Conservation (phyloP, 2,888 invertebrate genomes). For the Eupithecia tripunctaria region DNA sequence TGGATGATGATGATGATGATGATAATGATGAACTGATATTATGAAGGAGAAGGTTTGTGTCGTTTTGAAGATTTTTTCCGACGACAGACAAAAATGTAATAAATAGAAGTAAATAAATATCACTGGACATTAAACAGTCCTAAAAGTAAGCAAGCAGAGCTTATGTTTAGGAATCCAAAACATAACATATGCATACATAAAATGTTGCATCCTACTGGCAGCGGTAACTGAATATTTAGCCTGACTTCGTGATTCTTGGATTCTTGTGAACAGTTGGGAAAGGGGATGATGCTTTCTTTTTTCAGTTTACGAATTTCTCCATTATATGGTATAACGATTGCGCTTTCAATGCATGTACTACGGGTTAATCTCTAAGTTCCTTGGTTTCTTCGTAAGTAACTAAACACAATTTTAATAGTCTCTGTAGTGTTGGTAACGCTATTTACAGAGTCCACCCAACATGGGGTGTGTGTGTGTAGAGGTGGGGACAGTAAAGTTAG, state of each 20-base stretch:
- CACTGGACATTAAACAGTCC: background rate
- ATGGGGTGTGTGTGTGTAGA: too few species aligned
- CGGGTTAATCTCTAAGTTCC: background rate
- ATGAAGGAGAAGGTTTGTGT: too few species aligned
- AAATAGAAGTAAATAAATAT: background rate
- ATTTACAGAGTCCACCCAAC: background rate
- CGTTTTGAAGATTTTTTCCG: too few species aligned
- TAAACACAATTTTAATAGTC: background rate
- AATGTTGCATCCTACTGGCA: background rate
- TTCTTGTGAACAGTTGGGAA: background rate
- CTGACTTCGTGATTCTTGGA: background rate
- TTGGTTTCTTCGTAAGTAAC: background rate
- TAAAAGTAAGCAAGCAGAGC: background rate
- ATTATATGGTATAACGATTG: background rate
- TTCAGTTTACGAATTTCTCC: background rate
- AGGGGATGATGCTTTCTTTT: background rate
- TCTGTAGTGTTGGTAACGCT: background rate
- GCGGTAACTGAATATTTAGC: background rate
- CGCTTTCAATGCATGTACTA: constrained; percentile 3
- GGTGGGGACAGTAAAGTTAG: too few species aligned
- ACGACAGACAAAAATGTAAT: too few species aligned
- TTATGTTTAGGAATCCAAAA: background rate
- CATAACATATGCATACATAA: background rate
- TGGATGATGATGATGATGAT: too few species aligned
- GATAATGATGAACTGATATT: too few species aligned